Evolutionary conservation across 2,113 vertebrate species (phyloP), one percentile per base, ranked within the genome.

Genomic region (Coregonus clupeaformis): DNA sequence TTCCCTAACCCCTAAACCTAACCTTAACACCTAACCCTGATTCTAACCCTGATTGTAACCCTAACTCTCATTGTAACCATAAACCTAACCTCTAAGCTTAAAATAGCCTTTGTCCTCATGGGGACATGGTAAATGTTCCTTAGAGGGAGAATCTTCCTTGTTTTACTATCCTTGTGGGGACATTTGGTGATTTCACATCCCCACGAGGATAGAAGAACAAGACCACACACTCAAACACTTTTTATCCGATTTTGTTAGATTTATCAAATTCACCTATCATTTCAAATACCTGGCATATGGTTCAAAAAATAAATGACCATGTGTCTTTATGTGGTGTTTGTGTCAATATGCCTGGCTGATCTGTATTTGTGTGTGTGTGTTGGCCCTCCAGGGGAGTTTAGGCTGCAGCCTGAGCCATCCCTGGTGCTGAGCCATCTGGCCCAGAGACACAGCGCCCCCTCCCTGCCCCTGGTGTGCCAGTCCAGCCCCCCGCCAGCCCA

Each of bases 401-500:
- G 96, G 81, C 93, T 95, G 83, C 97, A 98, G 84, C 97, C 97
- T 63, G 96, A 99, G 72, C 97, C 97, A 11, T 98, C 97, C 16
- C 95, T 97, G 47, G 94, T 98, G 84, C 92, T 99, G 87, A 98
- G 97, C 91, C 97, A 98, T 77, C 83, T 98, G 81, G 94, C 94
- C 67, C 97, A 98, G 82, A 91, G 95, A 83, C 96, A 97, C 85
- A 90, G 93, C 0, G 91, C 82, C 67, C 84, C 91, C 29, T 74
- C 89, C 47, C 80, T 92, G 80, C 90, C 90, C 64, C 73, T 91
- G 78, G 89, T 85, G 1, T 87, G 89, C 69, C 92, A 91, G 60
- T 74, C 90, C 65, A 94, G 91, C 74, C 91, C 92, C 69, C 87
- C 88, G 2, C 85, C 85, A 55, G 87, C 76, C 45, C 79, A 94